Conservation (phyloP, 2,888 invertebrate species). For the Lasius fuliginosus region DNA sequence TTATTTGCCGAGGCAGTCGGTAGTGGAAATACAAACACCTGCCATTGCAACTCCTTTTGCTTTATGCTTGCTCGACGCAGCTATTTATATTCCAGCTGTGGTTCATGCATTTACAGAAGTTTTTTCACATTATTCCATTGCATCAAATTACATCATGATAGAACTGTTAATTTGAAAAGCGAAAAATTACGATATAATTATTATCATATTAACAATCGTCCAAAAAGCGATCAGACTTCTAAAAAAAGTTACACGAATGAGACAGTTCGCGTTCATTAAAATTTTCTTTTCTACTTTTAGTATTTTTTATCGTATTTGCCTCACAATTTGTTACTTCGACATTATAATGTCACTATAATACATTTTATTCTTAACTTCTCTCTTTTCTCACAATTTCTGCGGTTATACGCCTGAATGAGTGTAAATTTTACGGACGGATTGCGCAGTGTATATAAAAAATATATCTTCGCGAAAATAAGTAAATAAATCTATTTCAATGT, state of each 20-base stretch:
- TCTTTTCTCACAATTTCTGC: neutral
- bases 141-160: neutral
- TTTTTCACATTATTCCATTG: neutral
- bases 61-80: neutral
- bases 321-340: slow-evolving; percentile 4
- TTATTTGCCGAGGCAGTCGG: slow-evolving; percentile 25
- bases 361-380: neutral
- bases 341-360: slow-evolving; percentile 1
- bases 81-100: neutral
- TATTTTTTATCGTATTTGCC: neutral
- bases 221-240: slow-evolving; percentile 25
- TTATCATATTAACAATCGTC: slow-evolving; percentile 12
- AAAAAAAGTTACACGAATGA: slow-evolving; percentile 16
- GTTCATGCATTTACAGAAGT: neutral
- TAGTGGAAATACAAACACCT: slow-evolving; percentile 10
- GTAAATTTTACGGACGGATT: neutral
- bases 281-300: neutral
- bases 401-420: neutral
- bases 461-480: neutral
- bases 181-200: neutral
- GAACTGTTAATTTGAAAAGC: slow-evolving; percentile 10
- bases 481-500: slow-evolving; percentile 19
- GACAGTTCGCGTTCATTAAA: slow-evolving; percentile 28
- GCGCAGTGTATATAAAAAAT: neutral
- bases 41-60: slow-evolving; percentile 12